Evolutionary conservation across 2,797 vertebrate genomes (phyloP), one percentile per base, ranked within the genome.

Genomic region (Characodon lateralis): DNA sequence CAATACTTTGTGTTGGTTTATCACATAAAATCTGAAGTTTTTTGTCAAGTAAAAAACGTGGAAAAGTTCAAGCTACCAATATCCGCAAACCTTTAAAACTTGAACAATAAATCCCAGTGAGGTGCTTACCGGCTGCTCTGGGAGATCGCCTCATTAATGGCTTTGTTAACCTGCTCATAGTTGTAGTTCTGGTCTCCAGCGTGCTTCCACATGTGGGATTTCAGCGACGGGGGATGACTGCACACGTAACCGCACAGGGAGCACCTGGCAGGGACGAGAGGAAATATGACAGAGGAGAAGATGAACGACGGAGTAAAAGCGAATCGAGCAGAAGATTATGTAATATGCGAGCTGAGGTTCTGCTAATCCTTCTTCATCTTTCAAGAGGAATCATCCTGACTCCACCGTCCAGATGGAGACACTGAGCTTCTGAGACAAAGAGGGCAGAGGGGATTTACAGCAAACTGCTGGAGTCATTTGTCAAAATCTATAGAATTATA

Each of bases 131-230:
- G 96, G 94, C 96, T 95, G 87, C 98, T 99, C 85, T 98, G 98
- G 2, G 96, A 98, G 92, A 99, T 94, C 22, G 98, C 98, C 85
- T 99, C 97, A 1, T 99, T 99, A 84, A 99, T 99, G 79, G 98
- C 98, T 89, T 97, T 97, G 95, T 99, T 99, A 69, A 99, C 98
- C 95, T 99, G 98, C 90, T 99, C 98, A 1, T 99, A 99, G 94
- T 99, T 99, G 75, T 99, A 99, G 92, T 99, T 99, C 94, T 98
- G 97, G 94, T 99, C 98, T 79, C 98, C 98, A 1, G 98, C 98
- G 3, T 99, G 98, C 84, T 99, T 99, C 98, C 98, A 99, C 98
- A 99, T 99, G 87, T 99, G 98, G 58, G 98, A 99, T 89, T 99
- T 99, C 73, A 99, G 92, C 12, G 98, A 99, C 0, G 98, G 98